These are phyloP conservation scores for Meteorus cinctellus DNA, from an alignment of 2,888 invertebrate genomes.

Conservation along the genomic window DNA sequence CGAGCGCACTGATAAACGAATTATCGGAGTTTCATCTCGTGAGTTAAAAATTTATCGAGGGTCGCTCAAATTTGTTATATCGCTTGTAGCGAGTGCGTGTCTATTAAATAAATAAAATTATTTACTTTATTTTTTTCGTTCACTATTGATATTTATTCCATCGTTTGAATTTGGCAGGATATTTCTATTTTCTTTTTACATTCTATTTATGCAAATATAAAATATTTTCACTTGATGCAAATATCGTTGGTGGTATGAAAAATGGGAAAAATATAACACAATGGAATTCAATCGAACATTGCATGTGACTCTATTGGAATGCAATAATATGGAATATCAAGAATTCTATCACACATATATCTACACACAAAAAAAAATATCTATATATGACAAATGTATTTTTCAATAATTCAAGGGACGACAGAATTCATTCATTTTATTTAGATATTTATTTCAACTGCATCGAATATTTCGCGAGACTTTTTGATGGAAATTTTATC, in stretches of 20 bases:
- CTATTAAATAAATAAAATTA: background rate
- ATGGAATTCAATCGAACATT: conserved; percentile 1
- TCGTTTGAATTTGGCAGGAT: too few relatives aligned
- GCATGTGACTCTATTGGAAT: conserved; percentile 2
- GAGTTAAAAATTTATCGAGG: conserved; percentile 56
- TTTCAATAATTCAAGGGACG: background rate
- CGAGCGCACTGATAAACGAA: conserved; percentile 58
- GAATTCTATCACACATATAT: background rate
- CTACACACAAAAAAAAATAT: background rate
- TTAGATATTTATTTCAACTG: background rate
- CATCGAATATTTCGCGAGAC: background rate
- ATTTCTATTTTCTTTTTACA: too few relatives aligned
- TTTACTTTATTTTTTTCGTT: background rate
- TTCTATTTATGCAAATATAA: too few relatives aligned
- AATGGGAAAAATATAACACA: too few relatives aligned
- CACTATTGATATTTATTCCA: background rate
- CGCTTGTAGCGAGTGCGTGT: conserved; percentile 34
- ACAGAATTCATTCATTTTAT: background rate
- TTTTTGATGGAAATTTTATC: background rate
- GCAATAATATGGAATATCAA: background rate
- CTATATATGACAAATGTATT: background rate
- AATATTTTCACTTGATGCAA: too few relatives aligned
- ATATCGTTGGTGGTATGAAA: too few relatives aligned
- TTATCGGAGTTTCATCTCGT: conserved; percentile 58
- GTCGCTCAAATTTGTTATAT: background rate